Evolutionary conservation across 2,113 vertebrate genomes (phyloP).

Genomic region (Hepsetus odoe): DNA sequence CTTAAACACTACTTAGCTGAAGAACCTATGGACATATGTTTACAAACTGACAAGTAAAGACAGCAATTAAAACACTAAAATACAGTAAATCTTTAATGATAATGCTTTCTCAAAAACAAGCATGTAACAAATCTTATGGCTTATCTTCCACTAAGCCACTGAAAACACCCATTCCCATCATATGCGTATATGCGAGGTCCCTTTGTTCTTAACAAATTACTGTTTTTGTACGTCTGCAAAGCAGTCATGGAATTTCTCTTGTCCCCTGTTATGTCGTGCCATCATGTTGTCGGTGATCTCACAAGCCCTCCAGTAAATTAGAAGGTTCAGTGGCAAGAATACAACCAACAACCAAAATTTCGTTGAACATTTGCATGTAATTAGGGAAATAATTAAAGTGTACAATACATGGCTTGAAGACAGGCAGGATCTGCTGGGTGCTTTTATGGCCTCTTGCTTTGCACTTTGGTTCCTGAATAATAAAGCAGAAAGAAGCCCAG

Average conservation of each 20-base stretch:
- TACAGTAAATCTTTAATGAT: neutral
- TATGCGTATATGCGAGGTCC: neutral
- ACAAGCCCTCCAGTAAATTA: slow-evolving; percentile 19
- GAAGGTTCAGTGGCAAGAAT: slow-evolving; percentile 25
- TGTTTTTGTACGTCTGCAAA: neutral
- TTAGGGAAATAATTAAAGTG: slow-evolving; percentile 45
- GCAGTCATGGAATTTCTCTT: neutral
- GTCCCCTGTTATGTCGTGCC: neutral
- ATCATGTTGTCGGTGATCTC: neutral
- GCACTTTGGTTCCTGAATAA: slow-evolving; percentile 43
- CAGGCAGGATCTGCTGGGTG: slow-evolving; percentile 30
- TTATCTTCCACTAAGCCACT: neutral
- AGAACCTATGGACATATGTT: neutral
- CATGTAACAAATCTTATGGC: neutral
- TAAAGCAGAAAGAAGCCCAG: slow-evolving; percentile 40
- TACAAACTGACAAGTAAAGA: neutral
- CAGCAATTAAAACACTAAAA: neutral
- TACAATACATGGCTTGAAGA: slow-evolving; percentile 51
- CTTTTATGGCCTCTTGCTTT: slow-evolving; percentile 46
- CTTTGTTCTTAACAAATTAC: slow-evolving; percentile 4
- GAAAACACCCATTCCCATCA: neutral
- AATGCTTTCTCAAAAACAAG: neutral
- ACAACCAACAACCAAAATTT: slow-evolving; percentile 32
- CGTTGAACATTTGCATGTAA: slow-evolving; percentile 35
- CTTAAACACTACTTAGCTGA: neutral